Percentiles rank a stretch among this genome's conserved stretches.
Evolutionary conservation across 2,888 invertebrate genomes (phyloP).

Genomic region (Peribatodes rhomboidaria): DNA sequence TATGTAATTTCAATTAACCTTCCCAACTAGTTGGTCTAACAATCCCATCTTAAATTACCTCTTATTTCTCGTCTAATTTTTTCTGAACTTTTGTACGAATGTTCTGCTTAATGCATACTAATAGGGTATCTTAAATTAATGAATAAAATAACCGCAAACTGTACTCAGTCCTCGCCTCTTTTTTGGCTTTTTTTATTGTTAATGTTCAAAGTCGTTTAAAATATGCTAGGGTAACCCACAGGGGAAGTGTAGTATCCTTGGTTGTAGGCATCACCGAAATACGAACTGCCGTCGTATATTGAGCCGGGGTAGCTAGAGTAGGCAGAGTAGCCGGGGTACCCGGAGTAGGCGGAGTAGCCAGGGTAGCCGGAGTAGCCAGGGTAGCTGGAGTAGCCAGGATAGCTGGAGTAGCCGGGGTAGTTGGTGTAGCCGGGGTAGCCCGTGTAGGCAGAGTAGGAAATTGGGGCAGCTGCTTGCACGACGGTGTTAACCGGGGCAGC

Average conservation of each 20-base stretch:
- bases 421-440: too few relatives aligned
- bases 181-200: constrained; percentile 39
- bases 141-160: constrained; percentile 32
- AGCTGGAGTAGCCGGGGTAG: too few relatives aligned
- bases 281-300: not conserved
- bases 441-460: too few relatives aligned
- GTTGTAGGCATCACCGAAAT: not conserved
- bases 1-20: too few relatives aligned
- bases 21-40: too few relatives aligned
- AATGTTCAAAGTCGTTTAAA: constrained; percentile 18
- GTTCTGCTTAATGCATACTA: not conserved
- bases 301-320: not conserved
- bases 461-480: not conserved
- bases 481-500: constrained; percentile 1
- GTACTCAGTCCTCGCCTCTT: constrained; percentile 44
- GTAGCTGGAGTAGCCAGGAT: too few relatives aligned
- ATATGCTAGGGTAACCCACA: constrained; percentile 32
- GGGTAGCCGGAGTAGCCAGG: too few relatives aligned
- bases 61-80: too few relatives aligned
- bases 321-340: not conserved
- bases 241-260: constrained; percentile 19
- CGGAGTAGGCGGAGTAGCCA: too few relatives aligned
- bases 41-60: too few relatives aligned
- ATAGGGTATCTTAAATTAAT: not conserved
- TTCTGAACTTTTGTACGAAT: not conserved